Evolutionary conservation across 2,888 invertebrate species (phyloP), one percentile per base, ranked within the genome.

Genomic region (Tortricodes alternella): DNA sequence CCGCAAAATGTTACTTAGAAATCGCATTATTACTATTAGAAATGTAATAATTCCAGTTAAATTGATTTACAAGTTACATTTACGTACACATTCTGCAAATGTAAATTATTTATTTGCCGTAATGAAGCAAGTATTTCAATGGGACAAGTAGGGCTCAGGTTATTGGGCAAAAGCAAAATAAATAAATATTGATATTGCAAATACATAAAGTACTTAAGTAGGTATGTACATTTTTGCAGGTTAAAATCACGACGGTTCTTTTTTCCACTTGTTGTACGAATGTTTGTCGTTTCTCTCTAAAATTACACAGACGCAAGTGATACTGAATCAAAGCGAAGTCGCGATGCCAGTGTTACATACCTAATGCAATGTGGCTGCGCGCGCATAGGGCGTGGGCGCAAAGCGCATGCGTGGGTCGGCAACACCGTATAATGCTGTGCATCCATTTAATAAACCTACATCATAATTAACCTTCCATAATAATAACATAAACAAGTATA

Each of bases 1-100:
- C 46, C 23, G 19, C 34, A 29, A 23, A 43, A 27, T 71, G 69
- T 74, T 76, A 75, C 75, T 72, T 68, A 68, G 71, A 75, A 76
- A 70, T 62, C 56, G 58, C 53, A 67, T 64, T 65, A 71, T 73
- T 69, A 68, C 67, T 64, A 61, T 66, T 68, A 62, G 67, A 70
- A 63, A 59, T 46, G 49, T 46, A 56, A 55, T 48, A 41, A 56
- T 58, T 46, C 46, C 23, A 60, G 52, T 59, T 46, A 46, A 27
- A 49, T 56, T 58, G 21, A 44, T 34, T 44, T 46, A 37, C n/a
- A 32, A 15, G 37, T 37, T 44, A 46, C 34, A 29, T 29, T 29
- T 11, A 9, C 29, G 29, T 11, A 29, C 48, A 13, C 11, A 34
- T 15, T 6, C n/a, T 0, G n/a, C 11, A 34, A 11, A 34, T 15